Evolutionary conservation across 2,888 invertebrate species (phyloP).

Genomic region (Synanthedon formicaeformis): DNA sequence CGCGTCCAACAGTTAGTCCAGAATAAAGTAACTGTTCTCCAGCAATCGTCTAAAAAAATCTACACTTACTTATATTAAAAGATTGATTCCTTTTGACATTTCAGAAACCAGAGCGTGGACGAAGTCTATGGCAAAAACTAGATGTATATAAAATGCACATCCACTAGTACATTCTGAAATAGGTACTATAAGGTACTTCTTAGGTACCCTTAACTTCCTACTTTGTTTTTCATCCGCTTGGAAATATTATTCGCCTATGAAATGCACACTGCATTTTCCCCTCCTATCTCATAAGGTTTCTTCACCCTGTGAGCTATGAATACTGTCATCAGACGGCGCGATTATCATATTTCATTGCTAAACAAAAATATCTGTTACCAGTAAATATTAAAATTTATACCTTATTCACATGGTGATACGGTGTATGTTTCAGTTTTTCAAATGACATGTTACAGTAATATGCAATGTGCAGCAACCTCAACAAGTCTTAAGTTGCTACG

Average conservation of each 20-base stretch:
- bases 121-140: no score
- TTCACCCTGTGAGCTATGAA: constrained; percentile 53
- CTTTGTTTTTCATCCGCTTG: no score
- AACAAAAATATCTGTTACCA: constrained; percentile 3
- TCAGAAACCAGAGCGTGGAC: no score
- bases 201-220: no score
- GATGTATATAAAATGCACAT: no score
- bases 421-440: constrained; percentile 4
- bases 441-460: constrained; percentile 17
- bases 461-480: constrained; percentile 42
- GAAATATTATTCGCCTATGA: background rate
- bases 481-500: constrained; percentile 45
- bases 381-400: constrained; percentile 3
- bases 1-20: no score
- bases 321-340: constrained; percentile 56
- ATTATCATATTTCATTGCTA: constrained; percentile 62
- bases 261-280: constrained; percentile 45
- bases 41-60: no score
- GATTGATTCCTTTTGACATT: no score
- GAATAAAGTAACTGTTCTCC: no score
- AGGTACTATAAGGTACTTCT: no score
- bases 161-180: no score
- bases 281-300: constrained; percentile 30
- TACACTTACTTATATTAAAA: no score
- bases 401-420: constrained; percentile 6